Percentiles rank a stretch among this genome's conserved stretches.
These are phyloP conservation scores for Dromius quadrimaculatus DNA, from an alignment of 2,888 invertebrate species.

Conservation along the genomic window DNA sequence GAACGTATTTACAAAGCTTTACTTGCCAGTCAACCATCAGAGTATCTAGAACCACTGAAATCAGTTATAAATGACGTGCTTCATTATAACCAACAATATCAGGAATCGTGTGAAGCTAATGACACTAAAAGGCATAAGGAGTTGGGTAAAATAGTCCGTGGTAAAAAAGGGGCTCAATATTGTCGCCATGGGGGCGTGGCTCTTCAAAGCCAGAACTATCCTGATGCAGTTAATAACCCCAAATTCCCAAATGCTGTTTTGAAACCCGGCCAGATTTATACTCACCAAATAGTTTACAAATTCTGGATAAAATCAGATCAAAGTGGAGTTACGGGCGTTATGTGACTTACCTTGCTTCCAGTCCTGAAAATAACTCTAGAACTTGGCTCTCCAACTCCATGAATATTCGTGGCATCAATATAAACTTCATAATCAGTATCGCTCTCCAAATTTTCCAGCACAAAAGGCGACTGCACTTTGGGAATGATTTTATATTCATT, in stretches of 20 bases:
- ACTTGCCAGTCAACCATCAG: background rate
- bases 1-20: constrained; percentile 24
- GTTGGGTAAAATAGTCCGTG: constrained; percentile 63
- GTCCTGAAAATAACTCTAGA: constrained; percentile 83
- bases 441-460: constrained; percentile 80
- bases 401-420: constrained; percentile 82
- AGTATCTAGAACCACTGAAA: constrained; percentile 7
- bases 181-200: constrained; percentile 84
- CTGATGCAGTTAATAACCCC: constrained; percentile 84
- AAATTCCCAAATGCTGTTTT: constrained; percentile 80
- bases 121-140: constrained; percentile 7
- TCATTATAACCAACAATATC: constrained; percentile 11
- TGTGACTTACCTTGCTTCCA: constrained; percentile 71
- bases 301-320: constrained; percentile 70
- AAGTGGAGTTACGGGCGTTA: constrained; percentile 25
- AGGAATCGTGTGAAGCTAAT: background rate
- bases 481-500: constrained; percentile 64
- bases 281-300: constrained; percentile 79
- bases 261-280: constrained; percentile 78
- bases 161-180: constrained; percentile 80
- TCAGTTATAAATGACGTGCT: constrained; percentile 20
- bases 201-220: constrained; percentile 91
- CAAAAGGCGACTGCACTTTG: constrained; percentile 76
- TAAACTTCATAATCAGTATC: constrained; percentile 85
- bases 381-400: constrained; percentile 83